Percentiles rank a stretch among this genome's conserved stretches.
Evolutionary conservation across 1,140 invertebrate genomes (phyloP).

Genomic region (Trissolcus basalis): DNA sequence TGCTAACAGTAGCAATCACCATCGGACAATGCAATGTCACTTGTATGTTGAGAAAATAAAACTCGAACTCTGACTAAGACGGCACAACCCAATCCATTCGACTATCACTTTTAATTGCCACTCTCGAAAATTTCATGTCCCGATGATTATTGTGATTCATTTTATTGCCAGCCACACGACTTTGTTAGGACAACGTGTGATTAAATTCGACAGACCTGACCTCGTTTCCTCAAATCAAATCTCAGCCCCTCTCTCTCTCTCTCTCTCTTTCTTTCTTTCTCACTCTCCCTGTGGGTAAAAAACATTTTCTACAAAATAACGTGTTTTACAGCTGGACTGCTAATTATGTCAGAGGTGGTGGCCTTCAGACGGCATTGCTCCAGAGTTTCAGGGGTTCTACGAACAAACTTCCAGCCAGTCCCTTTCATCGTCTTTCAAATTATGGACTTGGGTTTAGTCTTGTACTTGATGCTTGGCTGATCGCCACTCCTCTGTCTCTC

Average conservation of each 20-base stretch:
- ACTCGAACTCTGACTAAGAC: conserved; percentile 30
- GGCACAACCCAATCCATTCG: conserved; percentile 25
- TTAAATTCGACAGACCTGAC: conserved; percentile 6
- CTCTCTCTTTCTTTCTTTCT: too few species aligned
- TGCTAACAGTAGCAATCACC: conserved; percentile 63
- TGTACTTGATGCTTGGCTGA: conserved; percentile 69
- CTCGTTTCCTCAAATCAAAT: conserved; percentile 16
- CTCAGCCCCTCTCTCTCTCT: not conserved
- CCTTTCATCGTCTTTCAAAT: conserved; percentile 63
- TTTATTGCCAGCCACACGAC: conserved; percentile 5
- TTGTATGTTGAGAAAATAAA: conserved; percentile 36
- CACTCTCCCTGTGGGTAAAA: not conserved
- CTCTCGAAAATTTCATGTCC: not conserved
- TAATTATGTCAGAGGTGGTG: conserved; percentile 24
- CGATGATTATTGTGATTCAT: conserved; percentile 8
- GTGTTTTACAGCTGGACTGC: conserved; percentile 5
- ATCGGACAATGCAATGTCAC: conserved; percentile 60
- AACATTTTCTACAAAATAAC: conserved; percentile 4
- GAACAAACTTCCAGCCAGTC: conserved; percentile 36
- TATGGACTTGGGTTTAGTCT: conserved; percentile 69
- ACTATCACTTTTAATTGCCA: conserved; percentile 30
- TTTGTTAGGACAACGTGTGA: conserved; percentile 3
- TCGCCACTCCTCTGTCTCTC: conserved; percentile 67
- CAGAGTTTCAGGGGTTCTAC: conserved; percentile 29
- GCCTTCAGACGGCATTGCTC: conserved; percentile 41